Conservation (phyloP, 2,888 invertebrate genomes). For the Pollenia amentaria region DNA sequence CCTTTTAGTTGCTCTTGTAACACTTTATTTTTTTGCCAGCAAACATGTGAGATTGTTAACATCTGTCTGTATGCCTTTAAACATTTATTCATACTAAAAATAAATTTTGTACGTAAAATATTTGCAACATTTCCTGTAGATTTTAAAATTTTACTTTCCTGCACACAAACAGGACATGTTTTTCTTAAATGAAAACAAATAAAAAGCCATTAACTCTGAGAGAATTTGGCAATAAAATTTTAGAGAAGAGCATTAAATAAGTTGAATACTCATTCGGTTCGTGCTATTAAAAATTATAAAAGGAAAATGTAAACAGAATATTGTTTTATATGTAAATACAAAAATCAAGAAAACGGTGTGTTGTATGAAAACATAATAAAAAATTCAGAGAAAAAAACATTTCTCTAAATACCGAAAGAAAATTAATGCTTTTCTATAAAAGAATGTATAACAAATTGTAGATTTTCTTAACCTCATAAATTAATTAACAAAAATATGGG, state of each 20-base stretch:
- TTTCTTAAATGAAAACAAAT: conserved; percentile 7
- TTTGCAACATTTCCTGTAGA: conserved; percentile 62
- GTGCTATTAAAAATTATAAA: neutral
- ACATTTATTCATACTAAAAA: conserved; percentile 66
- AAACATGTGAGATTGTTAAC: conserved; percentile 48
- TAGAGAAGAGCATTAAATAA: conserved; percentile 4
- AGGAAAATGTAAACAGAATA: conserved; percentile 36
- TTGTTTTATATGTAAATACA: neutral
- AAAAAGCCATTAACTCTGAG: conserved; percentile 11
- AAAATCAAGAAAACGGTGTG: conserved; percentile 3
- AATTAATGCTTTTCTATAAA: neutral
- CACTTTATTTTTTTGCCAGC: conserved; percentile 42
- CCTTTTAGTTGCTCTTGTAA: conserved; percentile 40
- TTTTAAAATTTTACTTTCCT: conserved; percentile 45
- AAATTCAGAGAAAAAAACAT: neutral
- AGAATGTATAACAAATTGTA: conserved; percentile 36
- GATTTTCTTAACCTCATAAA: conserved; percentile 60
- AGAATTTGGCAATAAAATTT: neutral
- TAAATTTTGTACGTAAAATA: conserved; percentile 34
- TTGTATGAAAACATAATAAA: neutral
- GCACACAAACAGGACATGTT: conserved; percentile 40
- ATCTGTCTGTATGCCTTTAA: conserved; percentile 69
- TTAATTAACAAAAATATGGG: conserved; percentile 63
- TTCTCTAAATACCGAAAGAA: neutral
- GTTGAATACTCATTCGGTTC: neutral